These are phyloP conservation scores for Slavum lentiscoides DNA, from an alignment of 2,888 invertebrate genomes.

Conservation along the genomic window DNA sequence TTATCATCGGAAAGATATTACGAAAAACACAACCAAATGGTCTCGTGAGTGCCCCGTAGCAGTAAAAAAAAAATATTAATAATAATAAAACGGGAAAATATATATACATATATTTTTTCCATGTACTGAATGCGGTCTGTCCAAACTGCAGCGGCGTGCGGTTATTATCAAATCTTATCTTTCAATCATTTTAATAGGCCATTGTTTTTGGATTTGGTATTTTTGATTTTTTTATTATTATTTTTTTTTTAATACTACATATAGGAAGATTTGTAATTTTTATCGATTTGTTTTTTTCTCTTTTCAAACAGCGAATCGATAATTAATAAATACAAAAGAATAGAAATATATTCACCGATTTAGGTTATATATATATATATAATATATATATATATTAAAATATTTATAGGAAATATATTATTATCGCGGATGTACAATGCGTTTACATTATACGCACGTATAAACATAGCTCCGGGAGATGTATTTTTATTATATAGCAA, in stretches of 20 bases:
- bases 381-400: no score
- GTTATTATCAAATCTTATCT: constrained; percentile 42
- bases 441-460: no score
- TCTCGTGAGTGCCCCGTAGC: constrained; percentile 21
- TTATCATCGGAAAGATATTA: constrained; percentile 39
- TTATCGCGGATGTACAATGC: background rate
- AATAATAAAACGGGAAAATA: background rate
- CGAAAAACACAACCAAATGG: constrained; percentile 31
- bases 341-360: background rate
- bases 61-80: background rate
- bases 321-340: constrained; percentile 18
- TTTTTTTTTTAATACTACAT: background rate
- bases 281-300: constrained; percentile 4
- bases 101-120: background rate
- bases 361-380: background rate
- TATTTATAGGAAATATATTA: background rate
- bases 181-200: constrained; percentile 33
- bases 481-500: no score
- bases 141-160: background rate
- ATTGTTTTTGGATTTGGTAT: constrained; percentile 27
- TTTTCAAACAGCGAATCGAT: background rate
- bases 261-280: background rate
- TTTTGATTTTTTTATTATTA: background rate
- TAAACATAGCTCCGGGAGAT: no score
- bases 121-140: background rate